A percentile compares a stretch with the other conserved stretches of the same genome.
phyloP scores from a whole-genome alignment of 2,113 vertebrate genomes.

The Microcebus jonahi region DNA sequence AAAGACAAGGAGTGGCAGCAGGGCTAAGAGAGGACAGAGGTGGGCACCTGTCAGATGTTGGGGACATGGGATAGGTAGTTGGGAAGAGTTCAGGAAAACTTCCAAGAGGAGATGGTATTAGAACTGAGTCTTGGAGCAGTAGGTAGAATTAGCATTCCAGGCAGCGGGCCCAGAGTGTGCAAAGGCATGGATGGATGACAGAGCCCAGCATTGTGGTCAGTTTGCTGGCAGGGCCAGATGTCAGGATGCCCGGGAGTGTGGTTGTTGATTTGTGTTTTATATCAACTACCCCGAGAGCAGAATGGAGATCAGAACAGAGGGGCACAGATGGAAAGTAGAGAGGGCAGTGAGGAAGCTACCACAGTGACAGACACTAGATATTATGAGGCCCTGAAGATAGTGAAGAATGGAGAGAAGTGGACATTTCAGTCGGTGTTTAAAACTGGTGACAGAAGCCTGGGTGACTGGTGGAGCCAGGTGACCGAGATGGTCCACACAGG shows the following conservation, averaged over 20 bases:
- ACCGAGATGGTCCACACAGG: not conserved
- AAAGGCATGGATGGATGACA: not conserved
- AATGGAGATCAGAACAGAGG: not conserved
- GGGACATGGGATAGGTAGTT: too few relatives aligned
- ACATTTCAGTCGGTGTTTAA: not conserved
- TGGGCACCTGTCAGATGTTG: not conserved
- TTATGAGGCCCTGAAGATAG: not conserved
- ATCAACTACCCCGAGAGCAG: not conserved
- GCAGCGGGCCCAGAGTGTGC: not conserved
- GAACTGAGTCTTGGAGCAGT: not conserved
- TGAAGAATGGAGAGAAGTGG: not conserved
- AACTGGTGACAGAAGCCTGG: not conserved
- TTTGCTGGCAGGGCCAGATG: not conserved
- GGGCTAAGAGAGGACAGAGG: not conserved
- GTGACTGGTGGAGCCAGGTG: fast-evolving
- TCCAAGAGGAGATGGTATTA: not conserved
- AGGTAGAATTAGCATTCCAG: not conserved
- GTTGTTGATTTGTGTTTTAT: not conserved
- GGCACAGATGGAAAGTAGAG: not conserved
- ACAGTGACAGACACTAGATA: not conserved
- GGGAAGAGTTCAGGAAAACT: not conserved
- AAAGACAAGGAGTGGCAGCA: not conserved
- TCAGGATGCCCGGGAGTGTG: not conserved
- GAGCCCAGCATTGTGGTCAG: not conserved
- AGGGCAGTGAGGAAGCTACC: not conserved